Conservation (phyloP, 2,888 invertebrate genomes). For the Acronicta leporina region DNA sequence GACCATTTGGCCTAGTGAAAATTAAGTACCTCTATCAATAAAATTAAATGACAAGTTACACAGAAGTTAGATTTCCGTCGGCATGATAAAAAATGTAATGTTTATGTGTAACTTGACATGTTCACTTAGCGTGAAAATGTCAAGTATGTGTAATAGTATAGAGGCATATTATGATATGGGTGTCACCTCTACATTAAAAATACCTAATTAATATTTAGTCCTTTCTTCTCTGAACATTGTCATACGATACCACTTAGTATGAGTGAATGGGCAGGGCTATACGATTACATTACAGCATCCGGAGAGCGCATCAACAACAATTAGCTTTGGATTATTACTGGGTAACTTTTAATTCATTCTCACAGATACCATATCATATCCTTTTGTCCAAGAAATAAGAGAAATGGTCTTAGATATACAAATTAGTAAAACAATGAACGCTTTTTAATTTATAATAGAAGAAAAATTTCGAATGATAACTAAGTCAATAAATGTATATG, state of each 20-base stretch:
- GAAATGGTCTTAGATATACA: too few relatives aligned
- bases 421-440: too few relatives aligned
- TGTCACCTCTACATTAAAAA: constrained; percentile 25
- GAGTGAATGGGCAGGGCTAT: constrained; percentile 66
- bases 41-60: too few relatives aligned
- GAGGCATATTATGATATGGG: constrained; percentile 9
- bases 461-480: too few relatives aligned
- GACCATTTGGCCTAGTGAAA: too few relatives aligned
- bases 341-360: too few relatives aligned
- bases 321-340: constrained; percentile 41
- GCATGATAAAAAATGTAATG: neutral
- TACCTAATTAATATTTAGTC: constrained; percentile 42
- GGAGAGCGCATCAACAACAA: constrained; percentile 61
- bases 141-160: constrained; percentile 3
- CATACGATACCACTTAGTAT: constrained; percentile 59
- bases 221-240: constrained; percentile 57
- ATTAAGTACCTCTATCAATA: too few relatives aligned
- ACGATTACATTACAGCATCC: constrained; percentile 76
- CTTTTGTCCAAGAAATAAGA: too few relatives aligned
- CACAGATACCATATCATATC: too few relatives aligned
- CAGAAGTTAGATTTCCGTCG: constrained; percentile 12
- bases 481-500: too few relatives aligned
- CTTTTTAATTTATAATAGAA: too few relatives aligned
- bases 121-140: neutral
- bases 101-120: neutral